phyloP scores from a whole-genome alignment of 2,888 invertebrate species.

The Gastracanthus pulcherrimus region DNA sequence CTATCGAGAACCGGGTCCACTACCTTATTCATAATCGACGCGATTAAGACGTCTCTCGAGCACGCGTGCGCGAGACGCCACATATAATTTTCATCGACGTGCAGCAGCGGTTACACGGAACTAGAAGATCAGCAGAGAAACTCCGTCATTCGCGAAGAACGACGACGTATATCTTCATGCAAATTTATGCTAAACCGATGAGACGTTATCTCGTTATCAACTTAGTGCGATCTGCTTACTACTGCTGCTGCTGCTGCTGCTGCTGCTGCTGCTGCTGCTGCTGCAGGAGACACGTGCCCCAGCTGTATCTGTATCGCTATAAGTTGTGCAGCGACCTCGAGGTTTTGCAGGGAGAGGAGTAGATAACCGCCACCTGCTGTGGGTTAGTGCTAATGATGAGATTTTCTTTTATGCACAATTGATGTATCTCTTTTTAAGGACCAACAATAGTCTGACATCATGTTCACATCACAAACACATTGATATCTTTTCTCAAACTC shows the following conservation, averaged over 20 bases:
- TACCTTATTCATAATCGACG: slow-evolving; percentile 8
- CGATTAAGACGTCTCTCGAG: not conserved
- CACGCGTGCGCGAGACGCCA: not conserved
- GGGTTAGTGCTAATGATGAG: too few relatives aligned
- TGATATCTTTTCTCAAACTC: too few relatives aligned
- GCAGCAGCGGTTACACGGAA: not conserved
- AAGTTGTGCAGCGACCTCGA: not conserved
- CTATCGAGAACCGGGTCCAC: too few relatives aligned
- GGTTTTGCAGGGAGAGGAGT: too few relatives aligned
- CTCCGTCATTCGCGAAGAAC: not conserved
- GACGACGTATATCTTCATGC: not conserved
- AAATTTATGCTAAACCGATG: slow-evolving; percentile 48
- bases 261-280: too few relatives aligned
- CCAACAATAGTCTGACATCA: too few relatives aligned
- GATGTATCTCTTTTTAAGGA: too few relatives aligned
- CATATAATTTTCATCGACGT: slow-evolving; percentile 5
- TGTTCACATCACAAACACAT: too few relatives aligned
- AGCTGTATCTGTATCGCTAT: not conserved
- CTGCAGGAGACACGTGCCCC: not conserved
- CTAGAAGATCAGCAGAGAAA: not conserved
- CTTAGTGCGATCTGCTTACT: not conserved
- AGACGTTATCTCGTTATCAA: slow-evolving; percentile 35
- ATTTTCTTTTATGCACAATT: too few relatives aligned
- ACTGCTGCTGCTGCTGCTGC: too few relatives aligned
- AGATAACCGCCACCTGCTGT: not conserved